phyloP scores from a whole-genome alignment of 2,888 invertebrate species.

The Dione vanillae region DNA sequence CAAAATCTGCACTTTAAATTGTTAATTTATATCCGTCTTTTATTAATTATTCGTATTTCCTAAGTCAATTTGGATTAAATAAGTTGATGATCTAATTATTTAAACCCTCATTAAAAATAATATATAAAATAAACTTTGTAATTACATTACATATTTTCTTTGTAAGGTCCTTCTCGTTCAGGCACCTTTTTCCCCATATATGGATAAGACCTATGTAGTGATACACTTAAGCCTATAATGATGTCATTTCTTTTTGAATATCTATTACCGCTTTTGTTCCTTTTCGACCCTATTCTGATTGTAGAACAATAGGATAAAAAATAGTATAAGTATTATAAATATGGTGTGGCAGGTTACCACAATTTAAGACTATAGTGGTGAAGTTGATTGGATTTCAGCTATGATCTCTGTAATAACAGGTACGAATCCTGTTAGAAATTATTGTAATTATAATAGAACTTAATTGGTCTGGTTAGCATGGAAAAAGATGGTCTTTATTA shows the following conservation, averaged over 20 bases:
- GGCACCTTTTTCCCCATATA: constrained; percentile 9
- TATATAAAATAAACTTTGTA: neutral
- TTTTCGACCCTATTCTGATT: neutral
- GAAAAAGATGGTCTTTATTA: too few relatives aligned
- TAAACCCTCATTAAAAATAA: neutral
- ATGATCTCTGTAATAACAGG: neutral
- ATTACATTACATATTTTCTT: neutral
- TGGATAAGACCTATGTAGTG: neutral
- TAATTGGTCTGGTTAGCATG: too few relatives aligned
- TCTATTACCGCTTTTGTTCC: neutral
- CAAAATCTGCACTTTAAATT: constrained; percentile 45
- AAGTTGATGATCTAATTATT: constrained; percentile 42
- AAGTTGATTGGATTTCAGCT: neutral
- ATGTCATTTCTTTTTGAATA: constrained; percentile 12
- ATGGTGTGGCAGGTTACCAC: neutral
- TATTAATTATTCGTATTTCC: constrained; percentile 46
- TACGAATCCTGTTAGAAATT: neutral
- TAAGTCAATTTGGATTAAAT: constrained; percentile 26
- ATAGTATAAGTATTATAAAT: neutral
- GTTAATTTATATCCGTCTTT: constrained; percentile 45
- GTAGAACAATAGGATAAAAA: neutral
- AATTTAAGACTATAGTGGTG: neutral
- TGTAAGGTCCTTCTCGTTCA: neutral
- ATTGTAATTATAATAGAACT: too few relatives aligned
- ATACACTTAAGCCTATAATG: constrained; percentile 2